Evolutionary conservation across 2,113 vertebrate species (phyloP), one percentile per base, ranked within the genome.

Genomic region (Embiotoca jacksoni): DNA sequence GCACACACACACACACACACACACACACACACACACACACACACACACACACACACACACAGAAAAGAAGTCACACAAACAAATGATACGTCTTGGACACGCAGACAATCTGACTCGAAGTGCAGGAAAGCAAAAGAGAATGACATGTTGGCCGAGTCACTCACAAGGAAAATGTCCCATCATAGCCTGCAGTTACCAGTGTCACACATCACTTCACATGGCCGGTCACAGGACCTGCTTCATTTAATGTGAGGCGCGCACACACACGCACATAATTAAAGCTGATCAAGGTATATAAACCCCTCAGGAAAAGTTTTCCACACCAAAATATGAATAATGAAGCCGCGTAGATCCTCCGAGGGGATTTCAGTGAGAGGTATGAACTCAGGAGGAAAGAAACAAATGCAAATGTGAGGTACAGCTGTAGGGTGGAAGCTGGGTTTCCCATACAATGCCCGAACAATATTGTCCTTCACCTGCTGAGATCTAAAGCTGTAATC

Each of bases 401-500:
- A 4, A 87, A 91, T 88, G 85, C 82, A 92, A 89, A 88, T 87
- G 70, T 66, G 61, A 56, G 77, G 54, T 54, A 60, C 33, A 44
- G 50, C 54, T 71, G 74, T 15, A 49, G 81, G 78, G 72, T 32
- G 39, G 68, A 44, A 57, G 54, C 78, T 37, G 3, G 36, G 54
- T 52, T 87, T 67, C 78, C 32, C 71, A 77, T 63, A 70, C 46
- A 80, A 62, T 9, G 59, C 72, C 72, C 37, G 62, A 80, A 83
- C 76, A 86, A 69, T 82, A 62, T 90, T 79, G 82, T 80, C 73
- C 82, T 84, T 74, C 82, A 84, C 88, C 90, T 87, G 80, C 90
- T 87, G 91, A 85, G 87, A 89, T 91, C 85, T 89, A 53, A 90
- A 81, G 85, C 65, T 57, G 78, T 73, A 86, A 91, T 91, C 85